phyloP scores from a whole-genome alignment of 2,113 vertebrate genomes.

The Pelmatolapia mariae region DNA sequence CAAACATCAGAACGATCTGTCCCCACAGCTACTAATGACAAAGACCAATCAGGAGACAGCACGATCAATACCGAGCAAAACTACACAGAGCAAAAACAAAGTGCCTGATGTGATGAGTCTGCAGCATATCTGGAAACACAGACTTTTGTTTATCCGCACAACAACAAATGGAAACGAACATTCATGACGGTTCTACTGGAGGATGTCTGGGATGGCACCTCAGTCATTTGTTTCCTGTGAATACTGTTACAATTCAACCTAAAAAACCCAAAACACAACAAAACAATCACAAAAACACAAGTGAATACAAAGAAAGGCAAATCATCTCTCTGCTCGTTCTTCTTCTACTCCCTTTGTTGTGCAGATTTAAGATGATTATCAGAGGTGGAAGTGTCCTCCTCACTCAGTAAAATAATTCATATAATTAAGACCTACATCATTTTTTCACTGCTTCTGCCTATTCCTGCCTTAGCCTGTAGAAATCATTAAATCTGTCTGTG shows the following conservation, averaged over 20 bases:
- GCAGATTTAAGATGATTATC: neutral
- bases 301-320: neutral
- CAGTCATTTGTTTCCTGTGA: neutral
- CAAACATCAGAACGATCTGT: conserved; percentile 74
- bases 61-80: neutral
- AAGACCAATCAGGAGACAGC: neutral
- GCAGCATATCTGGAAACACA: neutral
- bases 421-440: neutral
- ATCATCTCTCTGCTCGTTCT: neutral
- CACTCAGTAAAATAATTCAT: neutral
- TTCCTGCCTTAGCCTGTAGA: neutral
- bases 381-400: neutral
- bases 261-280: fast-evolving
- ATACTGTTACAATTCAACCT: neutral
- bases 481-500: neutral
- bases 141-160: neutral
- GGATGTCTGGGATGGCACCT: neutral
- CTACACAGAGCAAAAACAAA: neutral
- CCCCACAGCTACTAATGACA: conserved; percentile 76
- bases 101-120: fast-evolving
- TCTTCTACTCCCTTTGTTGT: fast-evolving
- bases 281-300: neutral
- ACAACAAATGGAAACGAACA: neutral
- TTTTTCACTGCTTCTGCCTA: fast-evolving
- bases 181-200: neutral